phyloP scores from a whole-genome alignment of 2,113 vertebrate genomes.

The Ibidorhyncha struthersii region DNA sequence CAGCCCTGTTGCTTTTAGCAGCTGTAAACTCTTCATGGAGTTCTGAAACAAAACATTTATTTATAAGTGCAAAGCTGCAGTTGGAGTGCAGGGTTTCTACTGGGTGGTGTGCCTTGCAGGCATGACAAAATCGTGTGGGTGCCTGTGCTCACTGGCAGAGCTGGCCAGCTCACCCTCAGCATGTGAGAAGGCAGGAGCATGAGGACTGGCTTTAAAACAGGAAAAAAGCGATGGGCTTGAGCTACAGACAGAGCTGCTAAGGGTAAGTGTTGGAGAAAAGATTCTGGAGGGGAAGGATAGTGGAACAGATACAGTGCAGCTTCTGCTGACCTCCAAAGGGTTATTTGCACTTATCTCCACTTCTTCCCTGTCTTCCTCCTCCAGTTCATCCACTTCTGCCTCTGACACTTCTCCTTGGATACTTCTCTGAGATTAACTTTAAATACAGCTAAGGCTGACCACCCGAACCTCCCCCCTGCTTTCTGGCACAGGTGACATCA shows the following conservation, averaged over 20 bases:
- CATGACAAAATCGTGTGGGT: fast-evolving
- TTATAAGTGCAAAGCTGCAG: neutral
- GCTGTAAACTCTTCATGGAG: neutral
- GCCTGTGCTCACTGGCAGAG: neutral
- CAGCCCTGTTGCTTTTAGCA: neutral
- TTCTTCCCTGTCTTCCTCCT: neutral
- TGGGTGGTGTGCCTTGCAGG: fast-evolving
- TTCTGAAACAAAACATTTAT: neutral
- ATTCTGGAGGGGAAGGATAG: neutral
- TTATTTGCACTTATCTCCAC: neutral
- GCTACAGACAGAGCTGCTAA: neutral
- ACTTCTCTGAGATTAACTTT: neutral
- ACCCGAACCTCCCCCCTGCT: neutral
- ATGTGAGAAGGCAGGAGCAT: neutral
- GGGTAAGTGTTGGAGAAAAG: neutral
- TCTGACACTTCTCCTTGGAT: neutral
- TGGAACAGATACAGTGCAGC: no score
- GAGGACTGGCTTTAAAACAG: neutral
- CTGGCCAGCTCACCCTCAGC: neutral
- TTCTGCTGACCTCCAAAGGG: neutral
- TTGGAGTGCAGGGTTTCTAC: neutral
- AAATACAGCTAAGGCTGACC: neutral
- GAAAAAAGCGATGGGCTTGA: neutral
- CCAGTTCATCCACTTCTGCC: neutral
- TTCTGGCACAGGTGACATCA: neutral